Conservation (phyloP, 2,797 vertebrate genomes). For the Chaetodon trifasciatus region DNA sequence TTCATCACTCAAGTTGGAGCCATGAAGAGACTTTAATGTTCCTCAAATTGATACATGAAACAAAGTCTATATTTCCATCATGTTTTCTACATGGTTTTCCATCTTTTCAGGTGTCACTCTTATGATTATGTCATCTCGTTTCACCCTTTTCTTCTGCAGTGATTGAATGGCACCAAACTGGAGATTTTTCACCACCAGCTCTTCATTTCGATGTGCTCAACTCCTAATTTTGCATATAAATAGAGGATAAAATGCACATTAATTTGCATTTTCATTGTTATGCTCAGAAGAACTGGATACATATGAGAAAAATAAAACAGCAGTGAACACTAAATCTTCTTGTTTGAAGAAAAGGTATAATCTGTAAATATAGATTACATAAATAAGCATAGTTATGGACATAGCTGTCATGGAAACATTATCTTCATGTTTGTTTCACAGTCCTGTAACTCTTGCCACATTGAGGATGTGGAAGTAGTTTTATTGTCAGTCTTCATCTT, state of each 20-base stretch:
- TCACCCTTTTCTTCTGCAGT: neutral
- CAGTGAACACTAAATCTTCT: neutral
- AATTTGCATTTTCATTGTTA: neutral
- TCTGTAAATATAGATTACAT: neutral
- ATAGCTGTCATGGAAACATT: neutral
- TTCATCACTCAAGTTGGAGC: neutral
- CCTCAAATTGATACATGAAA: neutral
- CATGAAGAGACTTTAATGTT: neutral
- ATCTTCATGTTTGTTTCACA: neutral
- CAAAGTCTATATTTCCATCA: neutral
- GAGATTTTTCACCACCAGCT: neutral
- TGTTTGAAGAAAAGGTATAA: neutral
- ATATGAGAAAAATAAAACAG: neutral
- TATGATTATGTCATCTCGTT: neutral
- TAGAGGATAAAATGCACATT: neutral
- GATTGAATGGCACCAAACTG: neutral
- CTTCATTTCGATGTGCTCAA: neutral
- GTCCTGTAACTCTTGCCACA: too few species aligned
- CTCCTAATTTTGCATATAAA: neutral
- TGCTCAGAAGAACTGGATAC: neutral
- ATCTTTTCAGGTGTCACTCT: neutral
- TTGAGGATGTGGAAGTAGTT: neutral
- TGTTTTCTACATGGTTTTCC: neutral
- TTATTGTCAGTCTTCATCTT: neutral
- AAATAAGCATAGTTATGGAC: neutral